Evolutionary conservation across 2,113 vertebrate genomes (phyloP).

Genomic region (Chascanopsetta lugubris): DNA sequence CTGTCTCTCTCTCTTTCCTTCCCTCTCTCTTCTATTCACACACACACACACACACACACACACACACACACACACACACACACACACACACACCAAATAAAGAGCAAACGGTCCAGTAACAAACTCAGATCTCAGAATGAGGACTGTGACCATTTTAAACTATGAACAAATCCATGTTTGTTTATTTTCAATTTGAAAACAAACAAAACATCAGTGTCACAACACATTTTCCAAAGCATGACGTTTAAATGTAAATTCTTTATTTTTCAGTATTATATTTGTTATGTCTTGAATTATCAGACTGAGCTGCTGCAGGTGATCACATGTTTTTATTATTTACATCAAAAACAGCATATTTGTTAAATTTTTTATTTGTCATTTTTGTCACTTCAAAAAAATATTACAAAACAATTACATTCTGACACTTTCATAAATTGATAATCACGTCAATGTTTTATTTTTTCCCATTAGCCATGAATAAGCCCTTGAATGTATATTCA

Average conservation of each 20-base stretch:
- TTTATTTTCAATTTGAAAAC: neutral
- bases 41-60: constrained; percentile 6
- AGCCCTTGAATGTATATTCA: too few species aligned
- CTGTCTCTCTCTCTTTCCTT: neutral
- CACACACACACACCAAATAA: neutral
- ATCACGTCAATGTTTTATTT: too few species aligned
- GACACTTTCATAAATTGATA: too few species aligned
- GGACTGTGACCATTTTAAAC: neutral
- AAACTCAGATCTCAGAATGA: neutral
- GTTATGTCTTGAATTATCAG: neutral
- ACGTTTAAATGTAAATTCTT: neutral
- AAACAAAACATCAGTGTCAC: neutral
- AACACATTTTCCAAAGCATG: too few species aligned
- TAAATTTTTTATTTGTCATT: too few species aligned
- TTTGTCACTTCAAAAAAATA: too few species aligned
- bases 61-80: constrained; percentile 36
- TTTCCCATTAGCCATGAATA: too few species aligned
- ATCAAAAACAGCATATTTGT: too few species aligned
- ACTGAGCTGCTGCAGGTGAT: neutral
- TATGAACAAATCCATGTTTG: neutral
- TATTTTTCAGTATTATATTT: neutral
- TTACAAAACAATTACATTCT: too few species aligned
- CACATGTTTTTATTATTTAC: neutral
- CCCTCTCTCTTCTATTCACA: constrained; percentile 36
- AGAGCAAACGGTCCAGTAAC: constrained; percentile 30